Evolutionary conservation across 2,113 vertebrate genomes (phyloP).

Genomic region (Scomber colias): DNA sequence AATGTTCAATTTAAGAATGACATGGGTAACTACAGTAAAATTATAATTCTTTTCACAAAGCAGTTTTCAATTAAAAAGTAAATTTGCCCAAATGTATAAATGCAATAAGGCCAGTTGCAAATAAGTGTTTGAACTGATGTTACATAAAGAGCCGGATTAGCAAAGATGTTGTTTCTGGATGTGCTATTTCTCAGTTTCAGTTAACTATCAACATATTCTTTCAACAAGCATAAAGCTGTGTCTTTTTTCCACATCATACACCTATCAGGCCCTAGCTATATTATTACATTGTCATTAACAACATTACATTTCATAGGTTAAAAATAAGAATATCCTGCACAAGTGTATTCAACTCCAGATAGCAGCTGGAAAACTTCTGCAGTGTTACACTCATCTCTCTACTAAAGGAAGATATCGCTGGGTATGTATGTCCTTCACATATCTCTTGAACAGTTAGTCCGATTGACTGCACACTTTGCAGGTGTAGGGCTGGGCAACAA

Average conservation of each 20-base stretch:
- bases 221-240: neutral
- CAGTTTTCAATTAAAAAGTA: neutral
- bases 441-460: no score
- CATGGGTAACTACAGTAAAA: no score
- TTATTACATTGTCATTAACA: neutral
- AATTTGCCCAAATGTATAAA: neutral
- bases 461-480: no score
- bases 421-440: no score
- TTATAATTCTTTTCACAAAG: neutral
- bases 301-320: neutral
- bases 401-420: no score
- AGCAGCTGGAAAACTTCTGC: neutral
- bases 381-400: no score
- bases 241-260: neutral
- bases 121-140: constrained; percentile 1
- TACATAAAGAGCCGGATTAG: neutral
- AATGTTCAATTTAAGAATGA: constrained; percentile 1
- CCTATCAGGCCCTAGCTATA: neutral
- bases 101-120: constrained; percentile 3
- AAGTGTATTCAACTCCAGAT: neutral
- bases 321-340: neutral
- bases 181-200: neutral
- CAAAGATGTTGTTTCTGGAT: neutral
- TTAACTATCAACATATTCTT: neutral
- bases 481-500: no score